A percentile compares a stretch with the other conserved stretches of the same genome.
These are phyloP conservation scores for Helicoverpa assulta DNA, from an alignment of 2,888 invertebrate genomes.

Conservation along the genomic window DNA sequence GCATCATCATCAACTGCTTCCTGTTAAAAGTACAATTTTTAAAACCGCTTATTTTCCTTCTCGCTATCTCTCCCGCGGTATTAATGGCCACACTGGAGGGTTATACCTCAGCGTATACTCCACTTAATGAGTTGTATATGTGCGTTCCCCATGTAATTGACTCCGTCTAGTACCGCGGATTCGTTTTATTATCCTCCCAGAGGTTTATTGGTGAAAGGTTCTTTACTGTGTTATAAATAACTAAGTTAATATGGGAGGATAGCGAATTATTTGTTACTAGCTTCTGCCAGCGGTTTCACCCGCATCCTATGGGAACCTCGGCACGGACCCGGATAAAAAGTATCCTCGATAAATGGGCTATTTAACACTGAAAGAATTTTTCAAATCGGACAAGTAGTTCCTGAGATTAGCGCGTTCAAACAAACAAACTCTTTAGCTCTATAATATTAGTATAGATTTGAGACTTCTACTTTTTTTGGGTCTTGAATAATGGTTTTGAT, in stretches of 20 bases:
- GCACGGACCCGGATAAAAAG: no score
- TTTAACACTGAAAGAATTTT: no score
- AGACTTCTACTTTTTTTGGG: background rate
- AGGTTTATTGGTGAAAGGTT: constrained; percentile 43
- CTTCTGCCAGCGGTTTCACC: no score
- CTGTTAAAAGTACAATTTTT: no score
- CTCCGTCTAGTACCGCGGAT: constrained; percentile 46
- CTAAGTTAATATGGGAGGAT: constrained; percentile 3
- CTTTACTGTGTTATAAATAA: constrained; percentile 30
- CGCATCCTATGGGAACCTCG: no score
- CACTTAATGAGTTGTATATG: constrained; percentile 56
- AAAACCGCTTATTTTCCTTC: background rate
- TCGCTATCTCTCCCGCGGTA: constrained; percentile 4
- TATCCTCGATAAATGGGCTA: no score
- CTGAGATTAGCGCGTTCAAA: no score
- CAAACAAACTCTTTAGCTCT: no score
- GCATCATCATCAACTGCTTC: no score
- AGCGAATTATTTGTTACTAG: background rate
- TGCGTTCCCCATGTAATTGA: constrained; percentile 54
- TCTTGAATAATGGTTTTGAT: no score
- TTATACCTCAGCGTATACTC: constrained; percentile 32
- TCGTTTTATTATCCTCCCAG: constrained; percentile 44
- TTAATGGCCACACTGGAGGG: constrained; percentile 22
- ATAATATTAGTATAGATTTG: no score
- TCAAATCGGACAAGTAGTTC: no score